Percentiles rank a stretch among this genome's conserved stretches.
These are phyloP conservation scores for Brachypalpus laphriformis DNA, from an alignment of 2,888 invertebrate species.

Conservation along the genomic window DNA sequence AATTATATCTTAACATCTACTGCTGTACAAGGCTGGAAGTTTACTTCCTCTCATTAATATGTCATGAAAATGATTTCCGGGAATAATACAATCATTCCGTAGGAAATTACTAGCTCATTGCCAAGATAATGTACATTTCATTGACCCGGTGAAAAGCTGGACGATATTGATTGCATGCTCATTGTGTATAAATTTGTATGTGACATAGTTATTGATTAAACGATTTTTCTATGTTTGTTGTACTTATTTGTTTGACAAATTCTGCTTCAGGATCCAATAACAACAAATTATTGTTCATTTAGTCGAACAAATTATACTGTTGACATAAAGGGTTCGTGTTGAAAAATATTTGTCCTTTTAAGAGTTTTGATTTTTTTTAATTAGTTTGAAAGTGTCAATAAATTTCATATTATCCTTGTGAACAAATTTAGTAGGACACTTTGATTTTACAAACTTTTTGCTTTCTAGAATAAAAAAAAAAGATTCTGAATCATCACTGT, in stretches of 20 bases:
- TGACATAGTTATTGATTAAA: background rate
- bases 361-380: too few relatives aligned
- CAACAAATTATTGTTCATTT: too few relatives aligned
- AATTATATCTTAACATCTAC: background rate
- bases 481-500: too few relatives aligned
- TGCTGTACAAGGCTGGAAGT: background rate
- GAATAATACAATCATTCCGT: background rate
- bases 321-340: too few relatives aligned
- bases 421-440: too few relatives aligned
- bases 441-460: too few relatives aligned
- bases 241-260: background rate
- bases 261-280: too few relatives aligned
- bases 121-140: conserved; percentile 2
- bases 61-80: background rate
- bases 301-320: too few relatives aligned
- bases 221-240: background rate
- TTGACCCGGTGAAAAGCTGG: background rate
- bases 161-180: background rate
- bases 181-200: background rate
- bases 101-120: background rate
- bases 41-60: background rate
- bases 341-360: too few relatives aligned
- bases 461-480: too few relatives aligned
- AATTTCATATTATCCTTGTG: too few relatives aligned
- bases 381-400: too few relatives aligned